Percentiles rank a stretch among this genome's conserved stretches.
Conservation (phyloP, 2,113 vertebrate genomes). For the Nyctibius bracteatus region DNA sequence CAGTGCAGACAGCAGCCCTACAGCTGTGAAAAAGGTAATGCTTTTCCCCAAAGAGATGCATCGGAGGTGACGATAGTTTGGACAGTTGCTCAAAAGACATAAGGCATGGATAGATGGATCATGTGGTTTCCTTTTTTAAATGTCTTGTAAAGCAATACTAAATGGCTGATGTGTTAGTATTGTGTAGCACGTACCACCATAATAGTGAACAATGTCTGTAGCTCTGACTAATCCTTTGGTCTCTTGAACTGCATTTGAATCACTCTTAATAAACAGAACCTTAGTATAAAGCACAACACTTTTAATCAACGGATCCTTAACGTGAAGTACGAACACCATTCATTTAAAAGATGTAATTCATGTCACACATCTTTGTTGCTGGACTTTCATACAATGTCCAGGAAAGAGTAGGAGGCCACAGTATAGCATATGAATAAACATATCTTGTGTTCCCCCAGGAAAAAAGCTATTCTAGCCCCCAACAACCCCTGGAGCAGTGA, state of each 20-base stretch:
- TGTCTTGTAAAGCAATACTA: not conserved
- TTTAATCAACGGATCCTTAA: not conserved
- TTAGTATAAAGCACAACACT: not conserved
- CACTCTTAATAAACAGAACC: not conserved
- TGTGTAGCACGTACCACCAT: not conserved
- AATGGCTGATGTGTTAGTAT: not conserved
- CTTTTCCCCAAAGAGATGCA: not conserved
- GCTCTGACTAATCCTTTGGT: not conserved
- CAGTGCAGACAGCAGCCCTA: slow-evolving; percentile 90
- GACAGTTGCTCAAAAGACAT: not conserved
- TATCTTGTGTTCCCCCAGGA: not conserved
- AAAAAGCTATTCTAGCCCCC: not conserved
- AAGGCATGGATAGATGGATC: not conserved
- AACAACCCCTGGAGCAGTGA: not conserved
- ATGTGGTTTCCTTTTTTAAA: not conserved
- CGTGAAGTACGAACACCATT: not conserved
- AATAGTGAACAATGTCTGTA: not conserved
- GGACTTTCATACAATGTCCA: not conserved
- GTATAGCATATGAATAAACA: not conserved
- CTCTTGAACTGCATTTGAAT: not conserved
- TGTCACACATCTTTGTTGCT: not conserved
- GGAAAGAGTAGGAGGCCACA: not conserved
- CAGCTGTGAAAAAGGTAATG: slow-evolving; percentile 86
- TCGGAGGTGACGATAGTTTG: not conserved
- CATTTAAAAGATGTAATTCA: not conserved